Conservation (phyloP, 2,797 vertebrate species). For the Tympanoctomys barrerae region DNA sequence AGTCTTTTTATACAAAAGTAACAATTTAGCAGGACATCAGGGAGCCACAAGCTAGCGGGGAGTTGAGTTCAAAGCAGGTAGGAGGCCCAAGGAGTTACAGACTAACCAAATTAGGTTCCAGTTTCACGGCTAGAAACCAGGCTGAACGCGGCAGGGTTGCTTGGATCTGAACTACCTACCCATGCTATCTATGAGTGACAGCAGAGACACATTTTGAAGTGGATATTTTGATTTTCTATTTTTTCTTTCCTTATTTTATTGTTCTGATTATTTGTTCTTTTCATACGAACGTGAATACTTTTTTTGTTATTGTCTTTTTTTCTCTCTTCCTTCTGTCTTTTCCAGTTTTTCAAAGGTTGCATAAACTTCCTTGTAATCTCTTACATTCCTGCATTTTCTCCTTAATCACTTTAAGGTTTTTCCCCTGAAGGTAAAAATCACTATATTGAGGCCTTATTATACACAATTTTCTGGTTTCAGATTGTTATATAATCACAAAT, state of each 20-base stretch:
- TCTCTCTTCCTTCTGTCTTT: not conserved
- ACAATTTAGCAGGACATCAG: not conserved
- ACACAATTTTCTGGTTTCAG: not conserved
- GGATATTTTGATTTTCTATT: not conserved
- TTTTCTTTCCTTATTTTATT: not conserved
- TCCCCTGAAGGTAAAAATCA: not conserved
- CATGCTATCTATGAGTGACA: not conserved
- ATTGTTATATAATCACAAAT: not conserved
- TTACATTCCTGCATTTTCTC: not conserved
- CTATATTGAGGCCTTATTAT: not conserved
- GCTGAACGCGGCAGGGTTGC: not conserved
- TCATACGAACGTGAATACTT: not conserved
- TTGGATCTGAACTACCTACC: not conserved
- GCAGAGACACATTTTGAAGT: not conserved
- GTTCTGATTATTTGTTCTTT: not conserved
- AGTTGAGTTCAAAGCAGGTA: not conserved
- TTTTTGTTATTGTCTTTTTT: not conserved
- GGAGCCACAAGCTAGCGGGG: not conserved
- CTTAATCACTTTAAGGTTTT: not conserved
- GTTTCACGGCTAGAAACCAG: not conserved
- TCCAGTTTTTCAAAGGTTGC: not conserved
- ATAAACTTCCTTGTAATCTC: not conserved
- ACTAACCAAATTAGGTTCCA: too few species aligned
- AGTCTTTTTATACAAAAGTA: constrained; percentile 13
- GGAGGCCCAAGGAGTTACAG: not conserved